These are phyloP conservation scores for Ormyrus nitidulus DNA, from an alignment of 2,888 invertebrate species.

Conservation along the genomic window DNA sequence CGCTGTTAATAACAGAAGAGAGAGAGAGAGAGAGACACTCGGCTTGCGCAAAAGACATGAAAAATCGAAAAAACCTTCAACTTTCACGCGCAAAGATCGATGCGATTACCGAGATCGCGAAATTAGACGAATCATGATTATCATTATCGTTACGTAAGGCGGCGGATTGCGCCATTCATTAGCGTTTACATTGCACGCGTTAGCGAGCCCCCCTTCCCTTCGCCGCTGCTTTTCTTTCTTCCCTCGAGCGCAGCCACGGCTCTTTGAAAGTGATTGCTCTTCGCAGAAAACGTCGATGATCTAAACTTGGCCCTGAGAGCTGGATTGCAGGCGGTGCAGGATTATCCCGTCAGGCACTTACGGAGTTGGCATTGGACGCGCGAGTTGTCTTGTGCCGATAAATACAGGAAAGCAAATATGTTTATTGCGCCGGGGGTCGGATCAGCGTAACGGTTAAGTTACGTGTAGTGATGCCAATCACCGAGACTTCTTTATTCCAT, in stretches of 20 bases:
- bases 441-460: conserved; percentile 39
- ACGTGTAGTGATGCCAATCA: conserved; percentile 6
- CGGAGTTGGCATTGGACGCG: background rate
- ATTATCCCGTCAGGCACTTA: conserved; percentile 26
- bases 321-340: background rate
- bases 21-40: background rate
- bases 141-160: conserved; percentile 53
- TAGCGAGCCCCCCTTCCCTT: conserved; percentile 3
- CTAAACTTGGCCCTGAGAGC: conserved; percentile 72
- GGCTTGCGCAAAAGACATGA: conserved; percentile 8
- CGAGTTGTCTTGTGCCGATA: background rate
- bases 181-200: conserved; percentile 35
- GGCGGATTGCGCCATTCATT: conserved; percentile 50
- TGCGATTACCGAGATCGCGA: conserved; percentile 43
- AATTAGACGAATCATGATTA: conserved; percentile 56
- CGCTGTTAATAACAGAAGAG: conserved; percentile 28
- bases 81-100: conserved; percentile 55
- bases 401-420: conserved; percentile 29
- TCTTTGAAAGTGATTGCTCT: conserved; percentile 58
- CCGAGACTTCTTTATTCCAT: background rate
- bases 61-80: conserved; percentile 54
- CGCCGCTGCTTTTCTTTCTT: background rate
- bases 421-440: conserved; percentile 10
- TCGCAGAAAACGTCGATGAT: conserved; percentile 67
- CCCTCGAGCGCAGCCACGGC: background rate